These are phyloP conservation scores for Agriopis aurantiaria DNA, from an alignment of 2,888 invertebrate species.

Conservation along the genomic window DNA sequence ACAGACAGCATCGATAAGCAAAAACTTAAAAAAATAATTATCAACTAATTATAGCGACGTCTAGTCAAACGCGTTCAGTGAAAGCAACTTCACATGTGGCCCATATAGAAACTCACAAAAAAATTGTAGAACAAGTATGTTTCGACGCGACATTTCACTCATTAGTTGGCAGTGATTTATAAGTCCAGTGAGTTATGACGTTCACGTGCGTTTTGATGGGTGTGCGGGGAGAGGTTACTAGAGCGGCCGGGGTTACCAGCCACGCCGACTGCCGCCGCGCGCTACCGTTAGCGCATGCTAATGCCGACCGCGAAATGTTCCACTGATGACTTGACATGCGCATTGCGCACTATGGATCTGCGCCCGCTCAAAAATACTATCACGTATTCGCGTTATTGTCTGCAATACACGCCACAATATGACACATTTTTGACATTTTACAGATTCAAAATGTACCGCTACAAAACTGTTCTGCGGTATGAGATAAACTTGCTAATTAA, in stretches of 20 bases:
- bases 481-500: conserved; percentile 33
- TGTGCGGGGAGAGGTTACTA: conserved; percentile 55
- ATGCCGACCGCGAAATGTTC: conserved; percentile 74
- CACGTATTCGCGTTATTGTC: conserved; percentile 47
- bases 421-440: conserved; percentile 27
- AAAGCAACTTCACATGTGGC: conserved; percentile 74
- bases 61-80: conserved; percentile 73
- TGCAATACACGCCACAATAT: conserved; percentile 44
- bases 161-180: conserved; percentile 52
- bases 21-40: conserved; percentile 64
- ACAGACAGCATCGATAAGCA: conserved; percentile 44
- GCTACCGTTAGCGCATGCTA: conserved; percentile 79
- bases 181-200: conserved; percentile 43
- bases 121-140: conserved; percentile 52
- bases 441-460: conserved; percentile 33
- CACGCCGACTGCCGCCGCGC: conserved; percentile 38
- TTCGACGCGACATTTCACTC: conserved; percentile 64
- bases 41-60: conserved; percentile 71
- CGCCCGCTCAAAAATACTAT: conserved; percentile 48
- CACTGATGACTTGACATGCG: conserved; percentile 71
- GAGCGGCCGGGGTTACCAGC: conserved; percentile 51
- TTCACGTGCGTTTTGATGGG: conserved; percentile 39
- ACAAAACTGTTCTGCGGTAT: conserved; percentile 22
- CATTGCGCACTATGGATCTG: conserved; percentile 62
- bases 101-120: conserved; percentile 63